phyloP scores from a whole-genome alignment of 2,797 vertebrate species.

The Enteromius paludinosus region DNA sequence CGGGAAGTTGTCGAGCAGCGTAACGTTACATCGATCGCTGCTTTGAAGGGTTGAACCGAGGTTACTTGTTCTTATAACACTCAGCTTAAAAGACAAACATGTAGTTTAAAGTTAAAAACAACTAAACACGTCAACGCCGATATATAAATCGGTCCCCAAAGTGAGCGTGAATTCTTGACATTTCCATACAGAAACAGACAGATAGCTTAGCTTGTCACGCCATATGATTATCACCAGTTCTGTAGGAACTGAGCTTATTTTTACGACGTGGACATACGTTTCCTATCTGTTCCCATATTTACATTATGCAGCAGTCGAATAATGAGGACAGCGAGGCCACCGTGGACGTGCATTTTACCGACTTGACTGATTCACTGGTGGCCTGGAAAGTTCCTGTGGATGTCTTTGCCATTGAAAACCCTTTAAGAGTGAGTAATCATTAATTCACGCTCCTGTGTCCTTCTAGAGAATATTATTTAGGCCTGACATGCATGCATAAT shows the following conservation, averaged over 20 bases:
- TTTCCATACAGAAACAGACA: not conserved
- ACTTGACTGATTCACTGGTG: constrained; percentile 75
- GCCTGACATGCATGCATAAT: not conserved
- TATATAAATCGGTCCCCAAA: not conserved
- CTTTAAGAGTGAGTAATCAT: constrained; percentile 69
- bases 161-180: not conserved
- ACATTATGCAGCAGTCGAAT: constrained; percentile 68
- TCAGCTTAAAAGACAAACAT: not conserved
- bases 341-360: constrained; percentile 78
- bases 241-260: not conserved
- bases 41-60: not conserved
- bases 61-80: not conserved
- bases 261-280: not conserved
- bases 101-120: not conserved
- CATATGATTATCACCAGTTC: not conserved
- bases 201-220: not conserved
- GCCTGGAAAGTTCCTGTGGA: constrained; percentile 77
- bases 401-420: constrained; percentile 67
- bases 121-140: not conserved
- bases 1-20: constrained; percentile 17
- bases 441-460: not conserved
- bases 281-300: not conserved
- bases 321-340: constrained; percentile 64
- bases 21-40: not conserved
- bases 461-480: not conserved